Evolutionary conservation across 2,888 invertebrate species (phyloP).

Genomic region (Troilus luridus): DNA sequence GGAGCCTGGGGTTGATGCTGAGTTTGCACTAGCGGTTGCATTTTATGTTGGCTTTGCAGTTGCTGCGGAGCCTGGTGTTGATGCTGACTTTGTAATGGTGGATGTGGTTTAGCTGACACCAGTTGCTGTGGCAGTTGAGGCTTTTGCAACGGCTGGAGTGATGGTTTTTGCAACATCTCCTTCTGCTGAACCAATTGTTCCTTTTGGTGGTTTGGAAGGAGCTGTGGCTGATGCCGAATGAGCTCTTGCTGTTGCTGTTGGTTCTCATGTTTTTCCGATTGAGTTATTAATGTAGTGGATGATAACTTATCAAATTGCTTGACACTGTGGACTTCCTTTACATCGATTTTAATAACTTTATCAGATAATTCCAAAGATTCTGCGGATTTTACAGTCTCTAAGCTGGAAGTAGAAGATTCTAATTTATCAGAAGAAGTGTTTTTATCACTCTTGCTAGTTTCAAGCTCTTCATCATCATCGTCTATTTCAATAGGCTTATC

Average conservation of each 20-base stretch:
- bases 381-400: neutral
- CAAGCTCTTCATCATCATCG: slow-evolving; percentile 22
- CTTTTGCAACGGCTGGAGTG: neutral
- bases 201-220: neutral
- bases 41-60: neutral
- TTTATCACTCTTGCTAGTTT: neutral
- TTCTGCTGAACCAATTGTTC: neutral
- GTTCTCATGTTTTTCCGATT: neutral
- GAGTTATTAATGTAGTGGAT: neutral
- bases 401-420: slow-evolving; percentile 10
- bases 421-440: neutral
- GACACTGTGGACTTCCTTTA: neutral
- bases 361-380: neutral
- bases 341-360: slow-evolving; percentile 13
- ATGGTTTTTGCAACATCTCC: neutral
- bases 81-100: slow-evolving; percentile 3
- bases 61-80: slow-evolving; percentile 19
- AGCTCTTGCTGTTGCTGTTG: neutral
- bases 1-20: neutral
- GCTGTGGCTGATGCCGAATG: neutral
- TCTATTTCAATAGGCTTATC: slow-evolving; percentile 29
- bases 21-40: neutral
- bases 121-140: neutral
- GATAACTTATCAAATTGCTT: neutral
- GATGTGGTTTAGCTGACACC: slow-evolving; percentile 26